Conservation (phyloP, 2,888 invertebrate genomes). For the Caradrina clavipalpis region DNA sequence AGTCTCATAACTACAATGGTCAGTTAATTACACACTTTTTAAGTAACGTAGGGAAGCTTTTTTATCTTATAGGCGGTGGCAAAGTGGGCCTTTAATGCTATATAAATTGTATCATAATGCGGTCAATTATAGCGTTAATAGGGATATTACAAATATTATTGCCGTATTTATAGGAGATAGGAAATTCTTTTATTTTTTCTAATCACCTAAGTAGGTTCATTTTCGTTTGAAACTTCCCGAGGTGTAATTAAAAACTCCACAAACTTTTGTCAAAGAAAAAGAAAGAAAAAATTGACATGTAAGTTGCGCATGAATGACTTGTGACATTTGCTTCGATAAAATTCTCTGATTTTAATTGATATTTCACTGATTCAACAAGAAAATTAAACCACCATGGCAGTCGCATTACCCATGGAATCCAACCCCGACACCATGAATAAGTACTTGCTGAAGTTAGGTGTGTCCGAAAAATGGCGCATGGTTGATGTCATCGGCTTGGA, state of each 20-base stretch:
- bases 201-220: neutral
- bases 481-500: conserved; percentile 98
- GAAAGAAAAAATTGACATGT: conserved; percentile 20
- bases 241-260: neutral
- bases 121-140: neutral
- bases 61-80: conserved; percentile 27
- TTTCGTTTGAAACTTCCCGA: neutral
- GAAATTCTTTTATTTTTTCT: neutral
- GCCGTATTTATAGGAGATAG: neutral
- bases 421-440: conserved; percentile 92
- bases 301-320: conserved; percentile 7
- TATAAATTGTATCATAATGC: conserved; percentile 27
- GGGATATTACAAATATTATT: neutral
- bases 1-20: conserved; percentile 42
- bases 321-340: conserved; percentile 14
- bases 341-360: conserved; percentile 28
- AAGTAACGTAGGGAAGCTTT: conserved; percentile 34
- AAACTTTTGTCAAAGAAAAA: conserved; percentile 7
- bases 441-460: conserved; percentile 95
- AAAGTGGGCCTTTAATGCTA: conserved; percentile 5
- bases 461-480: conserved; percentile 95
- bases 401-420: conserved; percentile 87
- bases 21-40: conserved; percentile 46
- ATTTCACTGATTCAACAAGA: conserved; percentile 4
- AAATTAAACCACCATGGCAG: conserved; percentile 70